Percentiles rank a stretch among this genome's conserved stretches.
Evolutionary conservation across 2,797 vertebrate genomes (phyloP).

Genomic region (Spinus pinus): DNA sequence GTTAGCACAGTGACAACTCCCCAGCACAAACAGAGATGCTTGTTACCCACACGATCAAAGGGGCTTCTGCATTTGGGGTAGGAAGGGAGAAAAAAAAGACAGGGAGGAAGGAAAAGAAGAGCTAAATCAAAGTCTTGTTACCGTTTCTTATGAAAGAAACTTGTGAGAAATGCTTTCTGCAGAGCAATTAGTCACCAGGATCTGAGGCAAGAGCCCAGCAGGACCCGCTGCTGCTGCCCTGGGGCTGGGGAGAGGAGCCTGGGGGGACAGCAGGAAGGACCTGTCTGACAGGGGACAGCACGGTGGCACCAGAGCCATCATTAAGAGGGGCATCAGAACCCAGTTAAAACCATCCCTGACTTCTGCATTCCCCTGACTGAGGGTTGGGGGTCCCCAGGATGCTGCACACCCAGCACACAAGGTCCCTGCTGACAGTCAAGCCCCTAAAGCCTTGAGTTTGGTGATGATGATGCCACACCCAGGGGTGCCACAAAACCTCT

Average conservation of each 20-base stretch:
- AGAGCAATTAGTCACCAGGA: background rate
- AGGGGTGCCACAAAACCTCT: accelerated
- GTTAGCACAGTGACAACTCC: constrained; percentile 23
- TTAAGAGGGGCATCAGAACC: background rate
- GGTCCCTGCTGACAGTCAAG: background rate
- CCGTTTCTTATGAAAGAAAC: background rate
- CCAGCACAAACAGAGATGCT: constrained; percentile 3
- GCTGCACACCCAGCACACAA: background rate
- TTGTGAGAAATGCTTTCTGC: background rate
- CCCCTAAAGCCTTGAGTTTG: background rate
- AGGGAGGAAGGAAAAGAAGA: background rate
- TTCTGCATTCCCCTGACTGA: accelerated
- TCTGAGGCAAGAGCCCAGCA: accelerated
- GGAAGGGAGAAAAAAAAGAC: background rate
- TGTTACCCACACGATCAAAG: constrained; percentile 38
- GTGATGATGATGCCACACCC: background rate
- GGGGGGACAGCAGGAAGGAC: background rate
- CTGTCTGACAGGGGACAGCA: background rate
- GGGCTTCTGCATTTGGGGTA: background rate
- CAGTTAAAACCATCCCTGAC: background rate
- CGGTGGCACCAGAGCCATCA: accelerated
- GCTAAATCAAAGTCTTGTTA: constrained; percentile 14
- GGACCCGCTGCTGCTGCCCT: background rate
- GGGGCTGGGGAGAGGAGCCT: background rate
- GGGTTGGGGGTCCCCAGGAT: background rate